Evolutionary conservation across 2,888 invertebrate genomes (phyloP), one percentile per base, ranked within the genome.

Genomic region (Branchinecta sandiegonensis): DNA sequence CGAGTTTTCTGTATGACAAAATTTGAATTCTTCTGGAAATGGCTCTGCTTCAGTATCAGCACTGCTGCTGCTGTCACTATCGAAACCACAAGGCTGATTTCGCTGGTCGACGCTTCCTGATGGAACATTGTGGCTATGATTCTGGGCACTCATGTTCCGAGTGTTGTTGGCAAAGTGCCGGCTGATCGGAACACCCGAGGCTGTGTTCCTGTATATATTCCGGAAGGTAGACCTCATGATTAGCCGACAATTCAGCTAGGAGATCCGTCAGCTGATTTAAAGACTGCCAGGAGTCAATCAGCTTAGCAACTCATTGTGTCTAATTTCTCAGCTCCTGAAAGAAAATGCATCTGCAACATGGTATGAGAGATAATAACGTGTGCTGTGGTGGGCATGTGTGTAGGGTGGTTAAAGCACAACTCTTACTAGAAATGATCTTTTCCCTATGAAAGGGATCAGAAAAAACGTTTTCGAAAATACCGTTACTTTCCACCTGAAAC

Each of bases 161-260:
- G 14, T 23, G 23, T 56, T 56, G 63, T 56, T 56, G 8, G 63
- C n/a, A 23, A 17, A 56, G 12, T 56, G 63, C 23, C 63, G n/a
- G 63, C 63, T 56, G 23, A 56, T 56, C n/a, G 63, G 63, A 56
- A 56, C 63, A 56, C 63, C 63, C 23, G 63, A n/a, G 1, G 63
- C 63, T 56, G 63, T 56, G 10, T 56, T 56, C 23, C 63, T 56
- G 23, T 56, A 56, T 56, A 56, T 56, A 23, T 23, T 56, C 14
- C 63, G 63, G 63, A 56, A 56, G 23, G 63, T 56, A 17, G 63
- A 56, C 23, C 63, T 56, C 63, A 56, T 56, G 14, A 56, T 23
- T 56, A 9, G 11, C 37, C 37, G 37, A 37, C 37, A 37, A 37
- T 37, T 37, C 37, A 37, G 37, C 37, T 37, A 37, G 37, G 37